Percentiles rank a stretch among this genome's conserved stretches.
phyloP scores from a whole-genome alignment of 2,888 invertebrate genomes.

The Litoditis marina region DNA sequence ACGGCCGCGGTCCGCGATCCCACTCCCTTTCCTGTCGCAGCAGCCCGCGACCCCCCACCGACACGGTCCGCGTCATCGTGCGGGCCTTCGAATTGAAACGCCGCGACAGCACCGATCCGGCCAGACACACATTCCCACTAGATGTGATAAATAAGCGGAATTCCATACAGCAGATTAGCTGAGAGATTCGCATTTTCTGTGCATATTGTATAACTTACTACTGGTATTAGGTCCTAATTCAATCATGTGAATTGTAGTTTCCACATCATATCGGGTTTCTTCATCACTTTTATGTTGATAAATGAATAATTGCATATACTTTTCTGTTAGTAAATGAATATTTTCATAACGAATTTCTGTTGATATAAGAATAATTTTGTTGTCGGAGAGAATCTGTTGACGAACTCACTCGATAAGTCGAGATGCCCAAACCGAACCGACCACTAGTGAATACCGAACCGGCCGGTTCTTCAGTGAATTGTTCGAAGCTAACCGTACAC shows the following conservation, averaged over 20 bases:
- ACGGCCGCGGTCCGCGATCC: constrained; percentile 16
- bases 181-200: background rate
- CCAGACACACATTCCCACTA: constrained; percentile 27
- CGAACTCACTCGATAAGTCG: too few relatives aligned
- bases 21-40: constrained; percentile 14
- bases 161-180: constrained; percentile 33
- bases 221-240: constrained; percentile 10
- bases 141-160: constrained; percentile 27
- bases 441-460: too few relatives aligned
- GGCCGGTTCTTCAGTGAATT: too few relatives aligned
- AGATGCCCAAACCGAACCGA: too few relatives aligned
- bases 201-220: constrained; percentile 4
- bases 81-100: constrained; percentile 17
- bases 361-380: too few relatives aligned
- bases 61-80: constrained; percentile 22
- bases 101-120: constrained; percentile 4
- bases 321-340: too few relatives aligned
- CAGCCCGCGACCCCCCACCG: constrained; percentile 13
- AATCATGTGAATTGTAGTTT: background rate
- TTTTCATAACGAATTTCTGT: too few relatives aligned
- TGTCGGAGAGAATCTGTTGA: too few relatives aligned
- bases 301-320: too few relatives aligned
- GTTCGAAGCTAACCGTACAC: too few relatives aligned
- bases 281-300: too few relatives aligned
- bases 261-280: background rate